Base-by-base conservation (phyloP, 2,113 vertebrate genomes). In the Electrona antarctica region DNA sequence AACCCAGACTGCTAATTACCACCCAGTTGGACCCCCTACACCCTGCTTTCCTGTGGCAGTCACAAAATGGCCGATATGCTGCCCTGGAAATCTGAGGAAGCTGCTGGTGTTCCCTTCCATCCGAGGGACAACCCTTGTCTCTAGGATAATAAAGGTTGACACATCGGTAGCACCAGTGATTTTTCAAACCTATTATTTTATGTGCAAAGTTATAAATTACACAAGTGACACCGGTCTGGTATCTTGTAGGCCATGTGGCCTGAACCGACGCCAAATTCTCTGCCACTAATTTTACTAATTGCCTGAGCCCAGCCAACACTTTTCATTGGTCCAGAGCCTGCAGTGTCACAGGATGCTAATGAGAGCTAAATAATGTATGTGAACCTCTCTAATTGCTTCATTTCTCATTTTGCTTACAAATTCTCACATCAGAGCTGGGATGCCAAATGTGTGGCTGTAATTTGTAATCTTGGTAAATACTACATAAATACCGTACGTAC, bases 261-360 rank as follows among this genome's bases (percentile, higher is more conserved):
- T 93, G 91, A 93, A 91, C 85, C 87, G 54, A 80, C 88, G 93
- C 93, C 93, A 94, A 93, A 89, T 93, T 91, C 92, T 88, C 84
- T 89, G 89, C 93, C 90, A 88, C 93, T 94, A 93, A 94, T 94
- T 94, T 94, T 92, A 92, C 93, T 93, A 94, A 94, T 94, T 93
- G 92, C 91, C 91, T 91, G 87, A 89, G 90, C 89, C 83, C 33
- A 85, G 91, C 92, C 92, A 90, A 90, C 79, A 90, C 90, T 92
- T 93, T 87, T 83, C 90, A 92, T 92, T 92, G 93, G 93, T 93
- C 89, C 87, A 78, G 87, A 85, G 91, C 85, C 88, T 85, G 69
- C 90, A 85, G 86, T 92, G 93, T 94, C 93, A 93, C 90, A 86
- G 91, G 81, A 86, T 91, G 92, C 92, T 94, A 94, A 94, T 94